A percentile compares a stretch with the other conserved stretches of the same genome.
Evolutionary conservation across 92 coral and sea anemone species (phyloP).

Genomic region (Umimayanthus chanpuru): DNA sequence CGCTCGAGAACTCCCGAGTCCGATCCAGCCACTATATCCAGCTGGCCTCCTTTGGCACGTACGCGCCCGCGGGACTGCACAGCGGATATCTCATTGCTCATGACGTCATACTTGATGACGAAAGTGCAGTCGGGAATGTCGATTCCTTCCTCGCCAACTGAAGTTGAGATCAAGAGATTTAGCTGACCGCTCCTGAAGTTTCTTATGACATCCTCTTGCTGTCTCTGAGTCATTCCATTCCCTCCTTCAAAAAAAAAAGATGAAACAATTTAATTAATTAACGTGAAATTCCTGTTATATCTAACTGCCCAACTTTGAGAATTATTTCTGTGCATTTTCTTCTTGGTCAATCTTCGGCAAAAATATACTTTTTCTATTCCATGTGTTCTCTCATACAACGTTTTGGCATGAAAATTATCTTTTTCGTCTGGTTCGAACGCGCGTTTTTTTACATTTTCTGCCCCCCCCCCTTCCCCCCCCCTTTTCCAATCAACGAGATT

Average conservation of each 20-base stretch:
- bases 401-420: no score
- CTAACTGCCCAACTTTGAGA: no score
- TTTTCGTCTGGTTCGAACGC: no score
- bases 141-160: slow-evolving; percentile 89
- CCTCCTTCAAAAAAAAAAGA: slow-evolving; percentile 49
- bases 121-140: slow-evolving; percentile 84
- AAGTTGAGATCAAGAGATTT: slow-evolving; percentile 83
- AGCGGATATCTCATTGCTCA: slow-evolving; percentile 82
- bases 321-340: no score
- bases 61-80: slow-evolving; percentile 96
- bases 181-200: slow-evolving; percentile 72
- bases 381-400: no score
- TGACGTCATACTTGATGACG: slow-evolving; percentile 80
- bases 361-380: no score
- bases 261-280: background rate
- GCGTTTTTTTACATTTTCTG: no score
- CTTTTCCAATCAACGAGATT: no score
- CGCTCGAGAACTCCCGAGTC: slow-evolving; percentile 67
- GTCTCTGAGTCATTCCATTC: slow-evolving; percentile 79
- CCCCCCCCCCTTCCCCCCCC: no score
- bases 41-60: slow-evolving; percentile 70
- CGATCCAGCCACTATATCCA: slow-evolving; percentile 66
- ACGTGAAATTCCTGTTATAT: background rate
- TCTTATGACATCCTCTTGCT: slow-evolving; percentile 77
- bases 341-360: no score